phyloP scores from a whole-genome alignment of 2,797 vertebrate species.

The Lepus townsendii region DNA sequence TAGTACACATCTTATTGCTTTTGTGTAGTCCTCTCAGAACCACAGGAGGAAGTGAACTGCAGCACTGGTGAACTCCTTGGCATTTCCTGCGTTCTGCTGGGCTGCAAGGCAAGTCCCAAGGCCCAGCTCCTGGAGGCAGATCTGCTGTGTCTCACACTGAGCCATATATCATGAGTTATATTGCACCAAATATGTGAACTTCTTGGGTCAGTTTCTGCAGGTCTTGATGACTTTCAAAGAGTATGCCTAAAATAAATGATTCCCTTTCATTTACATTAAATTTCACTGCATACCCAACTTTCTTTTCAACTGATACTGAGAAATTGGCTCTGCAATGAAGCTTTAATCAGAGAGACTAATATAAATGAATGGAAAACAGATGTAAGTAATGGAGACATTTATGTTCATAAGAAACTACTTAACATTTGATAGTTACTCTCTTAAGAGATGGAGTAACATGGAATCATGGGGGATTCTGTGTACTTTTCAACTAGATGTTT shows the following conservation, averaged over 20 bases:
- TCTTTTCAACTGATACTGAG: conserved; percentile 24
- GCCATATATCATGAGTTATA: not conserved
- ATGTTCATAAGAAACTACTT: conserved; percentile 55
- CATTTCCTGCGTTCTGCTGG: not conserved
- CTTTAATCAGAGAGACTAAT: conserved; percentile 73
- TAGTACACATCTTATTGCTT: not conserved
- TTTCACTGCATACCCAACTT: conserved; percentile 32
- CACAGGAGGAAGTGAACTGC: rapidly evolving
- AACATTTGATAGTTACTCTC: conserved; percentile 8
- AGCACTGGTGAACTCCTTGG: rapidly evolving
- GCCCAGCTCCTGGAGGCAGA: not conserved
- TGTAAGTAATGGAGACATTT: conserved; percentile 55
- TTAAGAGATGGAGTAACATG: not conserved
- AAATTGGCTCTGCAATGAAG: conserved; percentile 45
- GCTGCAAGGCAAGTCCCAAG: not conserved
- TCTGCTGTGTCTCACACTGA: not conserved
- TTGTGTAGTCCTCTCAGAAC: too few species aligned
- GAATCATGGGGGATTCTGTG: not conserved
- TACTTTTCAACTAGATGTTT: not conserved
- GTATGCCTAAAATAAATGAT: not conserved
- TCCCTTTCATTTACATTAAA: conserved; percentile 28
- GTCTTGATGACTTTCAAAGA: conserved; percentile 15
- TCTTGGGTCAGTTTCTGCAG: not conserved
- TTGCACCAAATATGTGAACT: too few species aligned
- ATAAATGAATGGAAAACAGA: conserved; percentile 63